Conservation (phyloP, 2,797 vertebrate genomes). For the Danio albolineatus region DNA sequence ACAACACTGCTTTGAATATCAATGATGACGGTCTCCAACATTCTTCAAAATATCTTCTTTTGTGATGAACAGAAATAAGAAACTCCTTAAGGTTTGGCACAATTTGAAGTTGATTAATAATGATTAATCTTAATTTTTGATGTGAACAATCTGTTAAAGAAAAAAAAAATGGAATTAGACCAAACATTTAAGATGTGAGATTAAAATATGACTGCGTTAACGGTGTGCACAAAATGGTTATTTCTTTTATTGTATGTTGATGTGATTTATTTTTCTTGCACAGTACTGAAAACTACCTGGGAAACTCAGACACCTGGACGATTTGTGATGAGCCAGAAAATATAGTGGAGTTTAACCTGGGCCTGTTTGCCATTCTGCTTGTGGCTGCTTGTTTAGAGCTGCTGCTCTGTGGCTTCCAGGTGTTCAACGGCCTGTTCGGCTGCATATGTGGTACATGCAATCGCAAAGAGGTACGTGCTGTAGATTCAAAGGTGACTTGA, state of each 20-base stretch:
- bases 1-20: no score
- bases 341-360: constrained; percentile 76
- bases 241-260: background rate
- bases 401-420: constrained; percentile 72
- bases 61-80: no score
- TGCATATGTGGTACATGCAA: constrained; percentile 79
- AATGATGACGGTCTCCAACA: no score
- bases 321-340: constrained; percentile 46
- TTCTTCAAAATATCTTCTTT: no score
- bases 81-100: no score
- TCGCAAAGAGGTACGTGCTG: constrained; percentile 65
- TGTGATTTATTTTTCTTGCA: background rate
- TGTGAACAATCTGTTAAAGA: no score
- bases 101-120: no score
- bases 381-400: constrained; percentile 61
- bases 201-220: no score
- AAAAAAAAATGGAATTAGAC: no score
- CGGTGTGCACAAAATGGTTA: no score
- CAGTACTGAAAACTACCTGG: constrained; percentile 72
- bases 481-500: background rate
- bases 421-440: constrained; percentile 78
- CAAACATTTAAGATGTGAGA: no score
- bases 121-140: no score
- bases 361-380: constrained; percentile 72
- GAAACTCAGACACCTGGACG: constrained; percentile 48